phyloP scores from a whole-genome alignment of 2,797 vertebrate species.

The Scolopax rusticola region DNA sequence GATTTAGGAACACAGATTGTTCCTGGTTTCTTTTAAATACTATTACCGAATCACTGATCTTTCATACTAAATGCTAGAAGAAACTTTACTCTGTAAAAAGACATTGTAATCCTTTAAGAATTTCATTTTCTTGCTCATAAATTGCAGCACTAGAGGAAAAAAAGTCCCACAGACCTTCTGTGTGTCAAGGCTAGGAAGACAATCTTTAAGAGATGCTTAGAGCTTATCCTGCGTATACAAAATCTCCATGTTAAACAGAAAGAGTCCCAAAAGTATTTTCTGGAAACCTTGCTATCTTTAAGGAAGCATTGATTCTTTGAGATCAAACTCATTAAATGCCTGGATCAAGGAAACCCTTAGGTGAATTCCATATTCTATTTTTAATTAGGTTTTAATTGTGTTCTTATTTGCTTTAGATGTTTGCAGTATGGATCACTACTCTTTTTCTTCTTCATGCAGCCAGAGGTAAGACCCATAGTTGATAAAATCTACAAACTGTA shows the following conservation, averaged over 20 bases:
- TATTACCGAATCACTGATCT: background rate
- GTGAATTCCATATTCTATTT: background rate
- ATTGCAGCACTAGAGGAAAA: background rate
- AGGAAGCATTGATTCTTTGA: background rate
- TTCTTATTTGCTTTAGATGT: constrained; percentile 52
- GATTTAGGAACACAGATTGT: background rate
- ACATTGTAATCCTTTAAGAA: background rate
- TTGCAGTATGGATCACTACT: constrained; percentile 26
- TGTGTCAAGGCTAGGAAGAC: background rate
- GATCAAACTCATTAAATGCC: background rate
- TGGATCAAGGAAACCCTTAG: background rate
- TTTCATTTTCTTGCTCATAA: background rate
- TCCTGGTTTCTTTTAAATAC: background rate
- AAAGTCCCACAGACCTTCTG: background rate
- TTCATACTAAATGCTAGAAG: background rate
- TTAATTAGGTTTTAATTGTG: background rate
- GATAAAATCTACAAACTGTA: background rate
- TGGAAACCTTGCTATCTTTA: background rate
- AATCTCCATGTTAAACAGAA: background rate
- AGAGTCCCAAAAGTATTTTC: background rate
- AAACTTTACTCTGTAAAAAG: background rate
- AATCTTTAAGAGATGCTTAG: background rate
- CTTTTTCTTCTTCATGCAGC: constrained; percentile 31
- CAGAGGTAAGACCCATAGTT: constrained; percentile 26
- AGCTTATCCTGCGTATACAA: background rate